A percentile compares a stretch with the other conserved stretches of the same genome.
These are phyloP conservation scores for Actinia equina DNA, from an alignment of 64 coral and sea anemone species.

Conservation along the genomic window DNA sequence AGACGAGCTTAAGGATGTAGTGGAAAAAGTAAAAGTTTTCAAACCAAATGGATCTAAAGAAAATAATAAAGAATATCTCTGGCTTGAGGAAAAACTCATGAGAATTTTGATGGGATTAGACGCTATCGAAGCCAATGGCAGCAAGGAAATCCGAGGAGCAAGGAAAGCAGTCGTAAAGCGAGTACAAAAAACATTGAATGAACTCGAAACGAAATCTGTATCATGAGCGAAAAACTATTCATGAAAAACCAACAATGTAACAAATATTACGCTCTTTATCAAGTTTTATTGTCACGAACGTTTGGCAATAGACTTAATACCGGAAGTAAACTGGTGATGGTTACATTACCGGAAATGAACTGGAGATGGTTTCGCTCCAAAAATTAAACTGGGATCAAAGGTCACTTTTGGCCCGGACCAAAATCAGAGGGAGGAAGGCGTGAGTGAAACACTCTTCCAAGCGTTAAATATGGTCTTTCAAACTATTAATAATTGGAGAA, in stretches of 20 bases:
- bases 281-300: too few relatives aligned
- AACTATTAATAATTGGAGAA: too few relatives aligned
- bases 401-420: too few relatives aligned
- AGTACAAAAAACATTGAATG: slow-evolving; percentile 28
- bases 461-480: too few relatives aligned
- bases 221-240: neutral
- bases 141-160: slow-evolving; percentile 35
- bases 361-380: too few relatives aligned
- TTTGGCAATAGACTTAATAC: too few relatives aligned
- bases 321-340: too few relatives aligned
- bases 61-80: slow-evolving; percentile 56
- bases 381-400: too few relatives aligned
- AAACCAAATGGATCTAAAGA: neutral
- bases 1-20: slow-evolving; percentile 10
- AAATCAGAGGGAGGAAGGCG: too few relatives aligned
- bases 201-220: slow-evolving; percentile 25
- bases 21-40: slow-evolving; percentile 35
- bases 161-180: slow-evolving; percentile 45
- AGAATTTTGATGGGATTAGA: slow-evolving; percentile 52
- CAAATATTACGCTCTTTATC: neutral
- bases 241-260: neutral
- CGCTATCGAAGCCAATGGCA: slow-evolving; percentile 41
- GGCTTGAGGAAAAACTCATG: slow-evolving; percentile 54
- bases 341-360: too few relatives aligned
- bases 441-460: too few relatives aligned